Evolutionary conservation across 2,797 vertebrate genomes (phyloP).

Genomic region (Thripadectes ignobilis): DNA sequence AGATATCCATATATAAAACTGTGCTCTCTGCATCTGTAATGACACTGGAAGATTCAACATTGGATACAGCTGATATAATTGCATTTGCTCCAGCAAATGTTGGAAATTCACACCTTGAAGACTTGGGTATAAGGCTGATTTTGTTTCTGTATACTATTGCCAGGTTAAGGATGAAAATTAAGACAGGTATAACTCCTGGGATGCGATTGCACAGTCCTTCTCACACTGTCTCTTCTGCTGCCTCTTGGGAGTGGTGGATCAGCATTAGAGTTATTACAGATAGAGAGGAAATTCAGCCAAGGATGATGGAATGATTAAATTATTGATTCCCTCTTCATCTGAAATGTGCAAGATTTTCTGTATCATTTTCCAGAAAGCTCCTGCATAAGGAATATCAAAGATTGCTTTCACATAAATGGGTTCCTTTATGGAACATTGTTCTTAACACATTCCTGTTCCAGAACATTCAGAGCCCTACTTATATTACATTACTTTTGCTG

Average conservation of each 20-base stretch:
- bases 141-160: not conserved
- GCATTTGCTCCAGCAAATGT: not conserved
- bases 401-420: not conserved
- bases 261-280: not conserved
- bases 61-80: not conserved
- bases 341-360: not conserved
- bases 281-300: slow-evolving; percentile 8
- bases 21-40: not conserved
- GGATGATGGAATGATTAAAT: slow-evolving; percentile 24
- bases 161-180: not conserved
- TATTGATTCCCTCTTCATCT: slow-evolving; percentile 23
- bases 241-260: not conserved
- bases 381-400: not conserved
- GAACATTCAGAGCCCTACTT: not conserved
- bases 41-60: not conserved
- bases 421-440: not conserved
- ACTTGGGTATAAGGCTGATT: not conserved
- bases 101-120: not conserved
- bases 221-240: not conserved
- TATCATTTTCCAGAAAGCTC: slow-evolving; percentile 5
- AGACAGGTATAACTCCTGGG: not conserved
- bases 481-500: not conserved
- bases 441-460: not conserved
- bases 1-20: not conserved
- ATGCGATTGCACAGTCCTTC: not conserved